Base-by-base conservation (phyloP, 1,140 invertebrate genomes). In the Charaxes varanes region DNA sequence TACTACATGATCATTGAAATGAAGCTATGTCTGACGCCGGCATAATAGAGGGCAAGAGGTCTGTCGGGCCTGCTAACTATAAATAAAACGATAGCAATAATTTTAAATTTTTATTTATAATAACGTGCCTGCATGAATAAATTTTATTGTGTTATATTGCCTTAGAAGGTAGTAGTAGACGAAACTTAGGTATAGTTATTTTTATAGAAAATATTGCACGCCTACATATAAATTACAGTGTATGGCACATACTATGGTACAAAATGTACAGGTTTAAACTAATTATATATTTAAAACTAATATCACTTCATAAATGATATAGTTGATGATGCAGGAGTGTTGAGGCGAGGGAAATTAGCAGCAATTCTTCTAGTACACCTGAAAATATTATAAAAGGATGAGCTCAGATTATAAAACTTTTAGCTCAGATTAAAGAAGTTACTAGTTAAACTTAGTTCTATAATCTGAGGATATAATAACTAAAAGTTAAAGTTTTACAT, bases 301-400 rank as follows among this genome's bases (percentile, higher is more conserved):
- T 82, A 82, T 82, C 78, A 82, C 78, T 82, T 78, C 65, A 66
- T 67, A 70, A 78, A 76, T 82, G 71, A 82, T 74, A 82, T 73
- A 81, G 53, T 49, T 59, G 53, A 42, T 61, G 63, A 65, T 73
- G 61, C 36, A 76, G 54, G 37, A 68, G 62, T 36, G 57, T 37
- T 43, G 57, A 53, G 40, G 62, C 18, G 40, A 62, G 42, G 31
- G 56, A 36, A 14, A 67, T 49, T 35, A 74, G 47, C 51, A 67
- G 41, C 46, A 76, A 49, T 45, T 50, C 41, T 49, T 51, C 53
- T 27, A 56, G 43, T 51, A 63, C 52, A 59, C 57, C 77, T 81
- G 8, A 7, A 33, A 45, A 18, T 7, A 12, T 14, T 32, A 32
- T 11, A 37, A 42, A 13, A 16, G n/a, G n/a, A n/a, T n/a, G n/a